A percentile compares a stretch with the other conserved stretches of the same genome.
Evolutionary conservation across 1,140 invertebrate species (phyloP).

Genomic region (Meloidogyne hapla): DNA sequence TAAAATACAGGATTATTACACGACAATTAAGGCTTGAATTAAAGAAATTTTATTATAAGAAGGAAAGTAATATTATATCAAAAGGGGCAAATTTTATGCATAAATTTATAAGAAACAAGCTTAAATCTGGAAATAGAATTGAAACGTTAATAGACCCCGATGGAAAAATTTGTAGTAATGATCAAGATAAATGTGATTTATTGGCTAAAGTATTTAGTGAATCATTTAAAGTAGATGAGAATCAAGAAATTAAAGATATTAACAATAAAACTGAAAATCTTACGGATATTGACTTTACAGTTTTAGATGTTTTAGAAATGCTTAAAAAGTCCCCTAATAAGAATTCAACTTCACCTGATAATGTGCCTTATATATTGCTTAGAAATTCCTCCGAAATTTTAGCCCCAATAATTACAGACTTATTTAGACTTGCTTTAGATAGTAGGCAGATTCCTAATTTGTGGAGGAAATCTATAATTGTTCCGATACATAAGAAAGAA

Average conservation of each 20-base stretch:
- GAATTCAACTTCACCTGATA: conserved; percentile 24
- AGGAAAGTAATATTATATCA: no score
- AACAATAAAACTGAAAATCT: not conserved
- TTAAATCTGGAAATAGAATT: no score
- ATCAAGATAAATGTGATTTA: conserved; percentile 15
- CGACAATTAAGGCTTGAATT: no score
- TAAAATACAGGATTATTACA: no score
- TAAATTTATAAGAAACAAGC: no score
- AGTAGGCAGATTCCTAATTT: not conserved
- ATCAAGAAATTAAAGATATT: not conserved
- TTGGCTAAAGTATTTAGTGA: not conserved
- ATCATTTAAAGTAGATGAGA: not conserved
- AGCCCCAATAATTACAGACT: not conserved
- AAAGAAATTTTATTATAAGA: no score
- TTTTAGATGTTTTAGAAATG: not conserved
- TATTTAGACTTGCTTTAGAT: not conserved
- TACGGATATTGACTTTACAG: conserved; percentile 3
- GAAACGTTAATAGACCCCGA: no score
- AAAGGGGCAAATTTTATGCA: no score
- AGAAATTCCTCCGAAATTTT: conserved; percentile 8
- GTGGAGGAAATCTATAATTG: conserved; percentile 11
- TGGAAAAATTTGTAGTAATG: not conserved
- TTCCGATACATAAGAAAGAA: conserved; percentile 15
- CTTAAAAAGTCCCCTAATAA: not conserved
- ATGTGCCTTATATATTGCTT: conserved; percentile 12